Base-by-base conservation (phyloP, 2,888 invertebrate genomes). In the Chironomus tentans region DNA sequence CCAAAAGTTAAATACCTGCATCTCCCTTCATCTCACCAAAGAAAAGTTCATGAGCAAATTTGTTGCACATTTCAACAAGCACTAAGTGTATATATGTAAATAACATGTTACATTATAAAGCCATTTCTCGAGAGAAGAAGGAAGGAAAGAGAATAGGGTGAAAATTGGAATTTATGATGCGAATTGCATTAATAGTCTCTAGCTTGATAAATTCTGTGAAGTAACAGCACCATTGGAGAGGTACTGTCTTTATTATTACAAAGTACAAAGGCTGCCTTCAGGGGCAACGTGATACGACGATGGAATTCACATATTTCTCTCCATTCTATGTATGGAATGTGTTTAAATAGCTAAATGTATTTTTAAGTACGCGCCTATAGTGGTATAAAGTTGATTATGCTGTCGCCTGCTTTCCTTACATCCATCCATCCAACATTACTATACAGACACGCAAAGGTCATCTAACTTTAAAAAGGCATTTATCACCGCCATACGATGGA, bases 131-230 rank as follows among this genome's bases (percentile, higher is more conserved):
- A 21, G 48, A 68, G 62, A 68, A 61, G 74, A 68, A 61, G 70
- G 68, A 68, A 38, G 71, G 62, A 73, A 62, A 74, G 38, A 38
- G 74, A 68, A 74, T 65, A 74, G 74, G 72, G 68, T 48, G 18
- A 68, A 68, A 74, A 68, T 74, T 65, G 74, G 74, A 74, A 74
- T 74, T 74, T 74, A 74, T 74, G 72, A 73, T 62, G 74, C 68
- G 48, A 73, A 46, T 18, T 56, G 65, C 61, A 73, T 73, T 62
- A 46, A 73, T 46, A 62, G 65, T 12, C n/a, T 13, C 50, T 18
- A 56, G 18, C 56, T 13, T 18, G 56, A 56, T 56, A 18, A 56
- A 15, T 18, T 56, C 56, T 56, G n/a, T 38, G 38, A 38, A 38
- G 38, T 38, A 38, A 38, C 38, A 38, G 15, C 50, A 15, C 50